A percentile compares a stretch with the other conserved stretches of the same genome.
These are phyloP conservation scores for Girardia tigrina DNA, from an alignment of 2,888 invertebrate species.

Conservation along the genomic window DNA sequence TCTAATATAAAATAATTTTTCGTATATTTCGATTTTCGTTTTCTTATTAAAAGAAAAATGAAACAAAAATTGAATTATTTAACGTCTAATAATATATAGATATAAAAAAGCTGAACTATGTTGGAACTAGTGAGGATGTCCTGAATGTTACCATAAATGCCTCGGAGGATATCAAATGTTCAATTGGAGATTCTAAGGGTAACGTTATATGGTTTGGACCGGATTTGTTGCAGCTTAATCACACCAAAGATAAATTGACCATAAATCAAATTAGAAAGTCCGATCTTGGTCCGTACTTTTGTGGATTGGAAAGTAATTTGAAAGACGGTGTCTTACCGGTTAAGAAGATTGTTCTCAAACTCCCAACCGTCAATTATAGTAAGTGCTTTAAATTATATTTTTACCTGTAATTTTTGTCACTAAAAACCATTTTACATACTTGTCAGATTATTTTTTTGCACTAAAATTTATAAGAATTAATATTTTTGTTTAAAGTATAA, in stretches of 20 bases:
- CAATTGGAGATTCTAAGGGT: background rate
- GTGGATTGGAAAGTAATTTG: background rate
- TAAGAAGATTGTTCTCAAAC: background rate
- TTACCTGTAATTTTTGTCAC: too few species aligned
- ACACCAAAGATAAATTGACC: background rate
- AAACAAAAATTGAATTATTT: too few species aligned
- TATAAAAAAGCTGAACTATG: background rate
- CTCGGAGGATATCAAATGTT: background rate
- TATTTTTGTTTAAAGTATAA: too few species aligned
- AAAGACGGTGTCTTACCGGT: background rate
- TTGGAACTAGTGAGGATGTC: background rate
- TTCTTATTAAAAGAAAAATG: too few species aligned
- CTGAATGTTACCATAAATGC: background rate
- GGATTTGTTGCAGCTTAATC: background rate
- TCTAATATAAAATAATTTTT: background rate
- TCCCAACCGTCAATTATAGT: background rate
- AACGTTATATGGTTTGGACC: background rate
- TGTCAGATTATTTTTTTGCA: too few species aligned
- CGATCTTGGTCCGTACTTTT: background rate
- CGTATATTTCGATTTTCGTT: background rate
- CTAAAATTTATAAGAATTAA: too few species aligned
- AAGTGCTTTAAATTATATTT: conserved; percentile 2
- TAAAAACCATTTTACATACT: too few species aligned
- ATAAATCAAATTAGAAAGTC: background rate
- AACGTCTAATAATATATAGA: background rate